Evolutionary conservation across 2,797 vertebrate species (phyloP), one percentile per base, ranked within the genome.

Genomic region (Eleutherodactylus coqui): DNA sequence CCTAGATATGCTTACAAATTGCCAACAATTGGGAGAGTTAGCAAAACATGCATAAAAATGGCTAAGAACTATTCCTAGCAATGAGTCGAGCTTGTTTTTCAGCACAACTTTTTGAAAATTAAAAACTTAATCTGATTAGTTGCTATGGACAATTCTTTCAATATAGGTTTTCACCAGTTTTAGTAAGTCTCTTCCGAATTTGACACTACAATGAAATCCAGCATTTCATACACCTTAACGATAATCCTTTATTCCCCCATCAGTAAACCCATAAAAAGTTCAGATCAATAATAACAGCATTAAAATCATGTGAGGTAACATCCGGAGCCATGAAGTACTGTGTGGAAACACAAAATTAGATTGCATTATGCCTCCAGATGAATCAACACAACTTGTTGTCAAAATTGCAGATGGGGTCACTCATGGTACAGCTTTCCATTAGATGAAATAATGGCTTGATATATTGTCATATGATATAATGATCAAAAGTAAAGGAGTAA

Each of bases 271-370:
- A 72, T n/a, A n/a, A 41, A 19, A 13, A 0, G n/a, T 70, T 41
- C n/a, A n/a, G 36, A 13, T 72, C 32, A 32, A 16, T 17, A 21
- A 2, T 2, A 43, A 72, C 2, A 72, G 43, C 3, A 43, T 41
- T 41, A 43, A 41, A 73, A 43, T 16, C 32, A 47, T 29, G 8
- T 51, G 77, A 86, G 72, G 27, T 82, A 77, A 82, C 51, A 86
- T 73, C 62, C 73, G 53, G 36, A 76, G n/a, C 72, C 73, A 78
- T 41, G 6, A 76, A 77, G 58, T 60, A 70, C 34, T 86, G 58
- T 69, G 72, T 60, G 2, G 7, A 70, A 70, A 43, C 3, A n/a
- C 21, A 41, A 13, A 16, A n/a, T 41, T 5, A 10, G 17, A 36
- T 69, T 36, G 5, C 17, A 36, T 21, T 36, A 16, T 9, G 6